phyloP scores from a whole-genome alignment of 2,888 invertebrate genomes.

The Panorpa germanica region DNA sequence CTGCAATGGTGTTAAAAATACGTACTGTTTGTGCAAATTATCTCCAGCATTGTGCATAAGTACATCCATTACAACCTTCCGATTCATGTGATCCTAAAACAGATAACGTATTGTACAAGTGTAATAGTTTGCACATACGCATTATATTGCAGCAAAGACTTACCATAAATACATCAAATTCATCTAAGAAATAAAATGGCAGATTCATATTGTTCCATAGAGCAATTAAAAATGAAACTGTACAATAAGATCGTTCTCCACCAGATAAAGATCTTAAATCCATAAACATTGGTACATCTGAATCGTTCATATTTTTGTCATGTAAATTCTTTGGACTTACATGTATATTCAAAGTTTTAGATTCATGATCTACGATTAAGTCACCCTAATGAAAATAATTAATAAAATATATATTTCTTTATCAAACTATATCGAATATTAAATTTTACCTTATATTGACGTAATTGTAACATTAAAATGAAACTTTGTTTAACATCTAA shows the following conservation, averaged over 20 bases:
- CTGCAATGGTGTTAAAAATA: conserved; percentile 80
- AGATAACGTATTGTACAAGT: conserved; percentile 7
- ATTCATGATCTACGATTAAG: too few species aligned
- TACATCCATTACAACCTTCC: conserved; percentile 58
- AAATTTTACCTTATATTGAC: too few species aligned
- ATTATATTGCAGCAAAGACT: conserved; percentile 13
- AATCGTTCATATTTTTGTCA: too few species aligned
- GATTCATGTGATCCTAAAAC: conserved; percentile 64
- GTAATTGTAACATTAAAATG: too few species aligned
- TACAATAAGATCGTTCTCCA: conserved; percentile 91
- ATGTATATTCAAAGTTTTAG: too few species aligned
- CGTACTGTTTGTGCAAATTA: conserved; percentile 55
- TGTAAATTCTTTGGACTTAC: too few species aligned
- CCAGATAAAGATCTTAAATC: conserved; percentile 65
- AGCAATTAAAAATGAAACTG: conserved; percentile 80
- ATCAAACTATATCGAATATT: too few species aligned
- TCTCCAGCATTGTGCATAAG: conserved; percentile 53
- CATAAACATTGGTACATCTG: too few species aligned
- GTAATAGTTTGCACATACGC: conserved; percentile 1
- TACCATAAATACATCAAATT: conserved; percentile 95
- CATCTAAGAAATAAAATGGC: conserved; percentile 88
- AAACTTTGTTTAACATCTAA: too few species aligned
- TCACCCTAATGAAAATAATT: too few species aligned
- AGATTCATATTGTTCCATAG: conserved; percentile 84
- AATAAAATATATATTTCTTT: too few species aligned